Evolutionary conservation across 2,113 vertebrate genomes (phyloP).

Genomic region (Haemorhous mexicanus): DNA sequence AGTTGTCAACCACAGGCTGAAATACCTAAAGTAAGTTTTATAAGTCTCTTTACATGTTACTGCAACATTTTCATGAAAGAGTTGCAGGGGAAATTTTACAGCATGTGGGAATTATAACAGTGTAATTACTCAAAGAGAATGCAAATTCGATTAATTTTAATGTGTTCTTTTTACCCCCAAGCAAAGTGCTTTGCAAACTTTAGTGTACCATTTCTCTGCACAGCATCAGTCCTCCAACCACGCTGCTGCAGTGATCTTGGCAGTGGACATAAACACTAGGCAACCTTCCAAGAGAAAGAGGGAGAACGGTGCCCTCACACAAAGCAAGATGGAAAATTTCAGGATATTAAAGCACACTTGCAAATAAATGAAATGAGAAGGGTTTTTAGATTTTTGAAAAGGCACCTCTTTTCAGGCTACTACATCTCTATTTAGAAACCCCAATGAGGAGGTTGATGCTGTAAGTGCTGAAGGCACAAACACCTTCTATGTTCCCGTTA

Average conservation of each 20-base stretch:
- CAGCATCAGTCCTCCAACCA: fast-evolving
- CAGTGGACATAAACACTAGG: neutral
- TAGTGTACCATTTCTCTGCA: neutral
- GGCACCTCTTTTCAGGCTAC: neutral
- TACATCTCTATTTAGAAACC: neutral
- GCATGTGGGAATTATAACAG: neutral
- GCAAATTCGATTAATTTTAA: neutral
- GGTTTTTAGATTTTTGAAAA: neutral
- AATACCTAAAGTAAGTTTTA: neutral
- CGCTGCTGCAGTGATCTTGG: neutral
- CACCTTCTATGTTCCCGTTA: neutral
- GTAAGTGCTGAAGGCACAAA: neutral
- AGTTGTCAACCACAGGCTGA: neutral
- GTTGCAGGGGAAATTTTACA: neutral
- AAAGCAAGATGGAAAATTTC: neutral
- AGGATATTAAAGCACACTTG: neutral
- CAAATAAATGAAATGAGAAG: neutral
- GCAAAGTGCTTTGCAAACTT: neutral
- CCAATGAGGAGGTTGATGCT: neutral
- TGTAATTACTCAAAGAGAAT: neutral
- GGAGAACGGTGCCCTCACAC: neutral
- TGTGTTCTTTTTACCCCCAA: neutral
- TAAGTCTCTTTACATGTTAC: neutral
- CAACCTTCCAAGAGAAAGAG: neutral
- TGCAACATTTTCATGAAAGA: neutral